Percentiles rank a stretch among this genome's conserved stretches.
phyloP scores from a whole-genome alignment of 53 echinoderm and acorn worm genomes.

The Holothuria leucospilota region DNA sequence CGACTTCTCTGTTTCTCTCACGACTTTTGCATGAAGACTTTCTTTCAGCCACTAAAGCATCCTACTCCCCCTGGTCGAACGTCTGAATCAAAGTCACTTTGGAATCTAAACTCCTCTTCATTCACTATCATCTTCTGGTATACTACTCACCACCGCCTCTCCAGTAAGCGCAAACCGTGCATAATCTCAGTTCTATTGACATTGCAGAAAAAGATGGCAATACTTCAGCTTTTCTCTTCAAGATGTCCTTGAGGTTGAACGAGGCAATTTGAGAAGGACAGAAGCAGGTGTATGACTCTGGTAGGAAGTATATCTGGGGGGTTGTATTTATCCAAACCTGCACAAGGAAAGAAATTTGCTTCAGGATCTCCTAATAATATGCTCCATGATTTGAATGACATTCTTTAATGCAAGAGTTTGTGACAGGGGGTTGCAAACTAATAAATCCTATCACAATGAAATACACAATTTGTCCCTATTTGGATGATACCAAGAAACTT shows the following conservation, averaged over 20 bases:
- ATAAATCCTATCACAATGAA: too few relatives aligned
- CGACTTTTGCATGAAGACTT: too few relatives aligned
- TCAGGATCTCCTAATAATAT: too few relatives aligned
- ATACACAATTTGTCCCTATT: too few relatives aligned
- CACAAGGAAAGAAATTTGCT: background rate
- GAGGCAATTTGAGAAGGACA: constrained; percentile 96
- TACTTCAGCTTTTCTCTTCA: constrained; percentile 97
- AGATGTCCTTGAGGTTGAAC: constrained; percentile 91
- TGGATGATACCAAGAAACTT: too few relatives aligned
- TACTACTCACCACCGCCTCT: constrained; percentile 87
- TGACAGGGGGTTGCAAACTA: too few relatives aligned
- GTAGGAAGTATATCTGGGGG: constrained; percentile 97
- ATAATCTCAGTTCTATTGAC: constrained; percentile 99
- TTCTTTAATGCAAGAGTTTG: too few relatives aligned
- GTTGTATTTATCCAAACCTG: constrained; percentile 99
- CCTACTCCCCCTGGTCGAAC: constrained; percentile 10
- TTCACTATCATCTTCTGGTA: constrained; percentile 84
- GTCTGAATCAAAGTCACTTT: constrained; percentile 75
- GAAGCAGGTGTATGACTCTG: constrained; percentile 99
- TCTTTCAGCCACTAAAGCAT: background rate
- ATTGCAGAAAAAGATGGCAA: constrained; percentile 99
- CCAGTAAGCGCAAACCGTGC: constrained; percentile 94
- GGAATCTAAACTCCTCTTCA: constrained; percentile 79
- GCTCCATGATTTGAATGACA: too few relatives aligned
- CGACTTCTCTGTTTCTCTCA: too few relatives aligned